Evolutionary conservation across 2,113 vertebrate genomes (phyloP), one percentile per base, ranked within the genome.

Genomic region (Holacanthus passer): DNA sequence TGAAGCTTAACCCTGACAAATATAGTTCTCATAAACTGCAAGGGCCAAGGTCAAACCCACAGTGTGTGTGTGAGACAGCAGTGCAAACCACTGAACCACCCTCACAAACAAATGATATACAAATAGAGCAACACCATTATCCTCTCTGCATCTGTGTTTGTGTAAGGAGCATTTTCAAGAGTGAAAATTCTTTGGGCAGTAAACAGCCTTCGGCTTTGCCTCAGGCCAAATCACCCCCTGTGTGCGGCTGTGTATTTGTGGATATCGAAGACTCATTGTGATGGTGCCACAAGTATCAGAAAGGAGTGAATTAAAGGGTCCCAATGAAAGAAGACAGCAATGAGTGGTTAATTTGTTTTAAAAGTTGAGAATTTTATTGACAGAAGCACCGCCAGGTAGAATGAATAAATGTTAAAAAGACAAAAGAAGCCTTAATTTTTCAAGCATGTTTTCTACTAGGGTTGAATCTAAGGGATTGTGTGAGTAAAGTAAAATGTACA

Each of bases 141-240:
- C 27, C 39, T 10, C 14, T 39, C 22, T 55, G 10, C 41, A 12
- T 64, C n/a, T 59, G 17, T 3, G 16, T 47, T 16, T 4, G n/a
- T 29, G 13, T 0, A 7, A 29, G 19, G n/a, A 48, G 55, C 17
- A 24, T 58, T 69, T 74, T 53, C 3, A 56, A 76, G 6, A 56
- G 14, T 4, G 24, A 47, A 64, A 50, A 41, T 13, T 53, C 50
- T 45, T 37, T 39, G 22, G 16, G 73, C 19, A 55, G 63, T 83
- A 89, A 90, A 92, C 65, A 88, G 77, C 71, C 83, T 74, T 80
- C 77, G 68, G 87, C 83, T 75, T 72, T 55, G 83, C 87, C 85
- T 73, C 55, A 16, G 85, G 88, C 47, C 85, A 68, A 60, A 74
- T 85, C 79, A 72, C 39, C 59, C 62, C 79, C 79, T 69, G 58